Base-by-base conservation (phyloP, 2,888 invertebrate species). In the Neria commutata region DNA sequence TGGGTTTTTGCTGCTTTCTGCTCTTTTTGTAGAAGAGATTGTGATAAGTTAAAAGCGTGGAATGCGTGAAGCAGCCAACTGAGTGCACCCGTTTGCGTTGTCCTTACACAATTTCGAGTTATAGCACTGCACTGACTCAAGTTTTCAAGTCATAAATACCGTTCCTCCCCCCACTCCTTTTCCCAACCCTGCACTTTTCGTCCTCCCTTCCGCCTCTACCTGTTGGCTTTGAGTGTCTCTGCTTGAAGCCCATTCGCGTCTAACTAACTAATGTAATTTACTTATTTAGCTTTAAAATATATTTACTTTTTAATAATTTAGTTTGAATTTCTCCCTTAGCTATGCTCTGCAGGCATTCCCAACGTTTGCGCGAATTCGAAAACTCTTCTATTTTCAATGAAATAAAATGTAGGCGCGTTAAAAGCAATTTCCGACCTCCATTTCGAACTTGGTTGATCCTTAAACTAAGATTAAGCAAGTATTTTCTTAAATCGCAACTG, bases 231-330 rank as follows among this genome's bases (percentile, higher is more conserved):
- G 65, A 61, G 67, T 73, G 23, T 52, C 52, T 52, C 16, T 29
- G 42, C 50, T 50, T 50, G 34, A 23, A 50, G 34, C n/a, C 50
- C 37, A 33, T 37, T 50, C 37, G 34, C 50, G n/a, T n/a, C n/a
- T n/a, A n/a, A n/a, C n/a, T n/a, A n/a, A n/a, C n/a, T 33, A 50
- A 34, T 50, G 33, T 50, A 50, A 23, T 50, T 73, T 68, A 71
- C 68, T 71, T 68, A 71, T 57, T 62, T 72, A 72, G 72, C 72
- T 72, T 72, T 72, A 72, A 73, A 59, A 63, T 65, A 65, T 65
- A 71, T 61, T 72, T 56, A 72, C 29, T 29, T 8, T 8, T 29
- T 29, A 29, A 29, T 29, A 8, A 29, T n/a, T n/a, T n/a, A n/a
- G n/a, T n/a, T n/a, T n/a, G n/a, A n/a, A n/a, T n/a, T n/a, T n/a